phyloP scores from a whole-genome alignment of 2,888 invertebrate genomes.

The Cerceris rybyensis region DNA sequence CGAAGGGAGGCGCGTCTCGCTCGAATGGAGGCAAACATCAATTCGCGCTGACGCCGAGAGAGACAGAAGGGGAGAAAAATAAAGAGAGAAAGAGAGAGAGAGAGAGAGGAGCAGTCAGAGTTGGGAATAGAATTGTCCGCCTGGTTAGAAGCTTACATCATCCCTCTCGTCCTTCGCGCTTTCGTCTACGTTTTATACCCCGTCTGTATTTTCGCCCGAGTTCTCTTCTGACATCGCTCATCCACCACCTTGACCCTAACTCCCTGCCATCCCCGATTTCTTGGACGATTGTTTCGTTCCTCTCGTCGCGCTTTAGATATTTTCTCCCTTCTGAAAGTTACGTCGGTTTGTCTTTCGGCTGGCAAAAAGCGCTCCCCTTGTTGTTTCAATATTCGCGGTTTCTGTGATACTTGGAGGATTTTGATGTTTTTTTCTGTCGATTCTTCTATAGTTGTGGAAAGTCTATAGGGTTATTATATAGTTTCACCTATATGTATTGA shows the following conservation, averaged over 20 bases:
- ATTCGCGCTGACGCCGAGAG: constrained; percentile 67
- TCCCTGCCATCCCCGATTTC: constrained; percentile 17
- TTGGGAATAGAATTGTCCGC: constrained; percentile 64
- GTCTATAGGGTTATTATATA: too few relatives aligned
- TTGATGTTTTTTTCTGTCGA: not conserved
- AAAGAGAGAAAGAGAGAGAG: constrained; percentile 19
- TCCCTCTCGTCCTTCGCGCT: constrained; percentile 29
- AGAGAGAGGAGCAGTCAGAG: constrained; percentile 27
- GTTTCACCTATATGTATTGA: too few relatives aligned
- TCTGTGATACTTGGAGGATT: not conserved
- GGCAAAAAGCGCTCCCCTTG: too few relatives aligned
- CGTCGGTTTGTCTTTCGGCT: not conserved
- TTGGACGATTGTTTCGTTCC: constrained; percentile 18
- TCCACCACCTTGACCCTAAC: constrained; percentile 11
- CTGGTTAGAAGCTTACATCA: constrained; percentile 58
- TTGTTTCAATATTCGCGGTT: too few relatives aligned
- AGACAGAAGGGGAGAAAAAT: not conserved
- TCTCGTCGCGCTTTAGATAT: constrained; percentile 9
- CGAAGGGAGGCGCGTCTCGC: constrained; percentile 61
- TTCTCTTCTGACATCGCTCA: constrained; percentile 13
- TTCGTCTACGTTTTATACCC: constrained; percentile 1
- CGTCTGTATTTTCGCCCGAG: constrained; percentile 5
- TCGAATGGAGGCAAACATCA: constrained; percentile 69
- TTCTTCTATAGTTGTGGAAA: too few relatives aligned
- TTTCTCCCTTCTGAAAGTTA: constrained; percentile 6